phyloP scores from a whole-genome alignment of 1,140 invertebrate genomes.

The Lethrus apterus region DNA sequence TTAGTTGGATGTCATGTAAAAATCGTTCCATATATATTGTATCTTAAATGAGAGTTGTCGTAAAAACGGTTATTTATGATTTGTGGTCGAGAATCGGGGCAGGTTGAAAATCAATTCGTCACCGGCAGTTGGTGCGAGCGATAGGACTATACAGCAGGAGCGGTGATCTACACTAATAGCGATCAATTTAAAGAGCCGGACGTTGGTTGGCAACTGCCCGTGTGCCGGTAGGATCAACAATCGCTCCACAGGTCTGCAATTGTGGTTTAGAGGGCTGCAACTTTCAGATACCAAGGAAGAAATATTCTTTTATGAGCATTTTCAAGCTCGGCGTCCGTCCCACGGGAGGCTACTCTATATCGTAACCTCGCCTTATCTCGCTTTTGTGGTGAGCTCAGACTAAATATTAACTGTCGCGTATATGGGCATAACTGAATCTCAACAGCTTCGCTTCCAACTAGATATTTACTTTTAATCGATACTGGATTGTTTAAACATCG shows the following conservation, averaged over 20 bases:
- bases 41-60: too few relatives aligned
- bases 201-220: constrained; percentile 4
- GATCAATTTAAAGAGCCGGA: constrained; percentile 16
- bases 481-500: constrained; percentile 13
- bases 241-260: constrained; percentile 22
- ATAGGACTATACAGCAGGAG: too few relatives aligned
- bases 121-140: too few relatives aligned
- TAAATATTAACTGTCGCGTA: constrained; percentile 20
- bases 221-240: constrained; percentile 17
- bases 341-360: constrained; percentile 16
- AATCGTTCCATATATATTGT: too few relatives aligned
- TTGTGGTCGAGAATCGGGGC: too few relatives aligned
- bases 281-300: constrained; percentile 26
- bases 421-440: constrained; percentile 9
- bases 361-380: constrained; percentile 15
- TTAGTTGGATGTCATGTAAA: too few relatives aligned
- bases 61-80: too few relatives aligned
- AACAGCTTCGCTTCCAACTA: constrained; percentile 7
- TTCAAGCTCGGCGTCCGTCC: constrained; percentile 18
- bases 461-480: constrained; percentile 24
- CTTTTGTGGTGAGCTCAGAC: constrained; percentile 11
- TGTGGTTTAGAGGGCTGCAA: constrained; percentile 23
- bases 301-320: constrained; percentile 27
- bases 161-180: constrained; percentile 13
- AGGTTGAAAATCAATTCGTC: too few relatives aligned